A percentile compares a stretch with the other conserved stretches of the same genome.
These are phyloP conservation scores for Typhlomys cinereus DNA, from an alignment of 2,113 vertebrate species.

Conservation along the genomic window DNA sequence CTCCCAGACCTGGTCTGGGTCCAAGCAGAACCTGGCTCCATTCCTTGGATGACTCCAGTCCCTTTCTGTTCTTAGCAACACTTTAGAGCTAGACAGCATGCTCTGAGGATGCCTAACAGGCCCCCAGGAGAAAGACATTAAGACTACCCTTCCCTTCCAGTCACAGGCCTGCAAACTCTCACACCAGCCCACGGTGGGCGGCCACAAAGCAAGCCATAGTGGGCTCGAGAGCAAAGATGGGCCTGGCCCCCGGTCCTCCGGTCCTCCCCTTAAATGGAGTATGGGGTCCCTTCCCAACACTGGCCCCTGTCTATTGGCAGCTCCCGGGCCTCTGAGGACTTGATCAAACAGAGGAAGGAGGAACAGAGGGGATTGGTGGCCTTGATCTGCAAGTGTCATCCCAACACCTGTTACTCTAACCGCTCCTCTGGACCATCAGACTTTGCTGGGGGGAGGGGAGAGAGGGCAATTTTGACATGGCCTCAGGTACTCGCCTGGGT, in stretches of 20 bases:
- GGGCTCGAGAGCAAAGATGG: too few species aligned
- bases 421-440: too few species aligned
- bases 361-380: background rate
- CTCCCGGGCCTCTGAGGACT: background rate
- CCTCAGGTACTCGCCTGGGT: background rate
- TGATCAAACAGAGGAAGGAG: background rate
- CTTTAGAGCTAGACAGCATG: background rate
- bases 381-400: background rate
- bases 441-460: too few species aligned
- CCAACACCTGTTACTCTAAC: too few species aligned
- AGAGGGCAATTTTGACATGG: too few species aligned
- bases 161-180: too few species aligned
- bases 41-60: background rate
- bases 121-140: too few species aligned
- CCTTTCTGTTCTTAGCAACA: background rate
- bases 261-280: background rate
- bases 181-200: too few species aligned
- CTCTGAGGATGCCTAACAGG: background rate
- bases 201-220: too few species aligned
- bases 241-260: background rate
- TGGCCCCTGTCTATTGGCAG: background rate
- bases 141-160: too few species aligned
- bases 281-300: too few species aligned
- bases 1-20: background rate
- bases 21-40: background rate